Percentiles rank a stretch among this genome's conserved stretches.
Conservation (phyloP, 37 sponge, comb jelly and placozoan genomes). For the Halichondria panicea region DNA sequence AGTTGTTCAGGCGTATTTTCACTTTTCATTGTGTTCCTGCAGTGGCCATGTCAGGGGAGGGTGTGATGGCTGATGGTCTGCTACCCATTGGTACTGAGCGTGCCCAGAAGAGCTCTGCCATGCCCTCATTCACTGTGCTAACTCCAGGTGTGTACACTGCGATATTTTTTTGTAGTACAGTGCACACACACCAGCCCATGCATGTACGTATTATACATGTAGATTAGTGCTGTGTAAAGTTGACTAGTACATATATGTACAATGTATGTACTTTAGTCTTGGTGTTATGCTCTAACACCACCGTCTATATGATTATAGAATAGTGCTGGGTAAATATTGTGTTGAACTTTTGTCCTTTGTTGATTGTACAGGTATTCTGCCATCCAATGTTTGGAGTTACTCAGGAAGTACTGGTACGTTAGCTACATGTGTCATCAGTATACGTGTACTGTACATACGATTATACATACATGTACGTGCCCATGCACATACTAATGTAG, state of each 20-base stretch:
- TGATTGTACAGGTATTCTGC: conserved; percentile 22
- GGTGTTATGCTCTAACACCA: not conserved
- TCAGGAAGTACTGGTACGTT: conserved; percentile 26
- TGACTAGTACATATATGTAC: too few relatives aligned
- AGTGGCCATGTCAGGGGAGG: conserved; percentile 1
- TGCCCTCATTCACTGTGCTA: conserved; percentile 10
- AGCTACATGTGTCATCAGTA: too few relatives aligned
- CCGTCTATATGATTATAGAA: too few relatives aligned
- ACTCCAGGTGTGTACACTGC: conserved; percentile 35
- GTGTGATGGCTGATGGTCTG: not conserved
- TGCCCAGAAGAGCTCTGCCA: conserved; percentile 44
- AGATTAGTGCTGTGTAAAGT: not conserved
- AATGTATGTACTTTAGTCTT: not conserved
- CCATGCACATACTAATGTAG: not conserved
- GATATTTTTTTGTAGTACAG: not conserved
- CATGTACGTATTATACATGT: not conserved
- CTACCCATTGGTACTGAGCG: conserved; percentile 81
- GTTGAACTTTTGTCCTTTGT: too few relatives aligned
- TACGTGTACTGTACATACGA: not conserved
- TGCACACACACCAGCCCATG: not conserved
- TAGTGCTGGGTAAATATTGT: too few relatives aligned
- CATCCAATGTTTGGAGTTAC: conserved; percentile 47
- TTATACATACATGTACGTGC: not conserved
- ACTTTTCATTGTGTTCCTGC: too few relatives aligned
- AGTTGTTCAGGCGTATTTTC: too few relatives aligned